Percentiles rank a stretch among this genome's conserved stretches.
These are phyloP conservation scores for Tonatia bakeri DNA, from an alignment of 2,113 vertebrate genomes.

Conservation along the genomic window DNA sequence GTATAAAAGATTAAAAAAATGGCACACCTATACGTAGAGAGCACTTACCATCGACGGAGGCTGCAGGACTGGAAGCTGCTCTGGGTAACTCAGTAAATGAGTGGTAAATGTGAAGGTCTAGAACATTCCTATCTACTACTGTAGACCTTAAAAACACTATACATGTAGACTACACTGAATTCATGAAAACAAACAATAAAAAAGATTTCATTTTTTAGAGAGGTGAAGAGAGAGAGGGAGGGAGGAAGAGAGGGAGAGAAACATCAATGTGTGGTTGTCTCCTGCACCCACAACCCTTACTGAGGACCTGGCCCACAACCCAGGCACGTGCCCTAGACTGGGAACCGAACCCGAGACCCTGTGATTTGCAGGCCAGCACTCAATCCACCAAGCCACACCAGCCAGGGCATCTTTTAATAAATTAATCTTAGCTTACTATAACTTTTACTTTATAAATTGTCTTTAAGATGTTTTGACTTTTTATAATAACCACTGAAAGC, in stretches of 20 bases:
- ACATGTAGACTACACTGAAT: background rate
- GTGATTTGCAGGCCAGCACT: too few species aligned
- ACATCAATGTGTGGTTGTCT: too few species aligned
- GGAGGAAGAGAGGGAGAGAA: too few species aligned
- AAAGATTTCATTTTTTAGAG: too few species aligned
- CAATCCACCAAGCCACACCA: too few species aligned
- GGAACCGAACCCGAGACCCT: too few species aligned
- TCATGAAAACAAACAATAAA: background rate
- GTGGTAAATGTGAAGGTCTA: background rate
- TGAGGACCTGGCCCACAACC: too few species aligned
- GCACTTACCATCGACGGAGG: background rate
- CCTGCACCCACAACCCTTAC: too few species aligned
- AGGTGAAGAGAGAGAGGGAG: too few species aligned
- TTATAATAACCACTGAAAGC: background rate
- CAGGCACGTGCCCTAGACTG: too few species aligned
- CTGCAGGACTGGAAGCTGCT: background rate
- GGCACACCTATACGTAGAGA: background rate
- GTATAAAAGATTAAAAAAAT: background rate
- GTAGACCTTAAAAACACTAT: background rate
- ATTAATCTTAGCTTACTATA: background rate
- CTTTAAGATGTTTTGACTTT: background rate
- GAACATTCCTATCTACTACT: background rate
- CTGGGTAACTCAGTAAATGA: background rate
- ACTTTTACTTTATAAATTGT: background rate
- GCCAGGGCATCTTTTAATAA: background rate